Evolutionary conservation across 1,140 invertebrate species (phyloP).

Genomic region (Penaeus indicus): DNA sequence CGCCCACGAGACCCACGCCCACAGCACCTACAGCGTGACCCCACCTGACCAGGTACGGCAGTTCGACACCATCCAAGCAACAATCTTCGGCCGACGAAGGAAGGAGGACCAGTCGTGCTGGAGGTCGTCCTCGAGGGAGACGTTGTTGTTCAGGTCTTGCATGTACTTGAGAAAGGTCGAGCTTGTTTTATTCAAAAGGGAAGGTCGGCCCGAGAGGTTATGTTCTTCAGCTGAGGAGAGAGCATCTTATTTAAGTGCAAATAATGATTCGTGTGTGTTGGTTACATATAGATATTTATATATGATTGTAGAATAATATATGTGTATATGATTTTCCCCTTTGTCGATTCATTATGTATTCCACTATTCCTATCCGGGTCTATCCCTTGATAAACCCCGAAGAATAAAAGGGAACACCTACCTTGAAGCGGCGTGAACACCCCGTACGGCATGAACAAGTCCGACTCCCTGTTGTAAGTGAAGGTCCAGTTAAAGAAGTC

Average conservation of each 20-base stretch:
- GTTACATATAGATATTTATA: too few species aligned
- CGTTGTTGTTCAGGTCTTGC: background rate
- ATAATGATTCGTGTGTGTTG: background rate
- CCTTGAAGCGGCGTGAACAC: conserved; percentile 7
- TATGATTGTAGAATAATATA: too few species aligned
- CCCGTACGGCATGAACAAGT: conserved; percentile 61
- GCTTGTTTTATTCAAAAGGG: conserved; percentile 4
- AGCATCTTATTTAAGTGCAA: background rate
- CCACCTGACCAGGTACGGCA: conserved; percentile 69
- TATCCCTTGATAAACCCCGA: background rate
- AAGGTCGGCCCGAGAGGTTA: background rate
- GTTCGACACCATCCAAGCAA: conserved; percentile 74
- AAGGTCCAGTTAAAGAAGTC: conserved; percentile 71
- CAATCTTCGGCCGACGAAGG: conserved; percentile 67
- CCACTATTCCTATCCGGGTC: too few species aligned
- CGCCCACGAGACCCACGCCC: too few species aligned
- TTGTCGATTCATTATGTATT: too few species aligned
- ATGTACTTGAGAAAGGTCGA: conserved; percentile 22
- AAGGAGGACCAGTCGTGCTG: conserved; percentile 28
- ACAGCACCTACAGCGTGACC: too few species aligned
- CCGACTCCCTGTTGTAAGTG: conserved; percentile 70
- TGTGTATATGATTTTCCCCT: too few species aligned
- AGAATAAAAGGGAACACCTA: background rate
- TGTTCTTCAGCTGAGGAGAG: background rate
- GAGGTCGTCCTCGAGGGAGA: conserved; percentile 1